A percentile compares a stretch with the other conserved stretches of the same genome.
phyloP scores from a whole-genome alignment of 2,797 vertebrate species.

The Sardinella longiceps region DNA sequence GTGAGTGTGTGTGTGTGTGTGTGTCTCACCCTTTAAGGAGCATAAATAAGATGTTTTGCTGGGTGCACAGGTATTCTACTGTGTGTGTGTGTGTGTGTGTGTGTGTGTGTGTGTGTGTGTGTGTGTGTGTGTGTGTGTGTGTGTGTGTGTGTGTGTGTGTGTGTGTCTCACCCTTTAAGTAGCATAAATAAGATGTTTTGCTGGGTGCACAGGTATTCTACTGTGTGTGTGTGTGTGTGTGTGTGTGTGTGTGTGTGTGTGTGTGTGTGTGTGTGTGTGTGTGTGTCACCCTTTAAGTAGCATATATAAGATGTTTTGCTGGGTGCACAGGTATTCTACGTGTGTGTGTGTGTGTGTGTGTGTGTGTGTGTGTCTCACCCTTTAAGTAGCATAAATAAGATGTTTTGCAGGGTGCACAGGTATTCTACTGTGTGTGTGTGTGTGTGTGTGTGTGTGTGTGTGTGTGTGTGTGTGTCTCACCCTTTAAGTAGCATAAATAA shows the following conservation, averaged over 20 bases:
- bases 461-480: constrained; percentile 67
- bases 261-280: not conserved
- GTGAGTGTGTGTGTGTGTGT: not conserved
- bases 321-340: constrained; percentile 76
- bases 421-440: not conserved
- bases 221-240: constrained; percentile 49
- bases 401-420: constrained; percentile 94
- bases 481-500: constrained; percentile 86
- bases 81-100: constrained; percentile 68
- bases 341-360: constrained; percentile 83
- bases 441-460: constrained; percentile 62
- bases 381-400: constrained; percentile 97
- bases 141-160: not conserved
- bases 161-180: constrained; percentile 88
- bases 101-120: too few relatives aligned
- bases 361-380: constrained; percentile 75
- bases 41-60: constrained; percentile 98
- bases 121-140: constrained; percentile 52
- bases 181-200: constrained; percentile 98
- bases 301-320: constrained; percentile 98
- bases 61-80: constrained; percentile 76
- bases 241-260: constrained; percentile 62
- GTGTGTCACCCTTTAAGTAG: constrained; percentile 90
- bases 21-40: constrained; percentile 90
- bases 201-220: constrained; percentile 81